phyloP scores from a whole-genome alignment of 2,888 invertebrate species.

The Blomia tropicalis region DNA sequence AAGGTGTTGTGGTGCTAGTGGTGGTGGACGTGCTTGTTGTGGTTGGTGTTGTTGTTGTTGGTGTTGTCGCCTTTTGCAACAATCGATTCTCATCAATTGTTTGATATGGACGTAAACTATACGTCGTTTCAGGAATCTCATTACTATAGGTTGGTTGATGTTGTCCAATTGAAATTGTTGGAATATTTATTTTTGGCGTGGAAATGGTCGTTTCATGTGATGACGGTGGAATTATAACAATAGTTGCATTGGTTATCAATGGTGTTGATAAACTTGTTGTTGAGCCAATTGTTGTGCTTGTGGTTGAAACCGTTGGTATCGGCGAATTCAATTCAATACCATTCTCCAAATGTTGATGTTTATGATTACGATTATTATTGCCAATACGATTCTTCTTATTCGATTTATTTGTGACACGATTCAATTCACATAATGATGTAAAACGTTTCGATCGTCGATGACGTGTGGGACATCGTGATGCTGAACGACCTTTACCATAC shows the following conservation, averaged over 20 bases:
- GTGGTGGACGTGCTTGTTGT: neutral
- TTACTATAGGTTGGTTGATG: neutral
- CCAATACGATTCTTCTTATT: neutral
- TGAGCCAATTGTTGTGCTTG: neutral
- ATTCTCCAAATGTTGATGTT: too few relatives aligned
- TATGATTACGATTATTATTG: neutral
- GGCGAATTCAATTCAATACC: too few relatives aligned
- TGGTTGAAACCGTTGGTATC: neutral
- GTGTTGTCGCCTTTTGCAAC: neutral
- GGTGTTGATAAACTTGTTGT: neutral
- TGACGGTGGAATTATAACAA: neutral
- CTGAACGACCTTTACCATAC: slow-evolving; percentile 21
- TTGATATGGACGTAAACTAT: neutral
- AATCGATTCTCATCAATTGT: neutral
- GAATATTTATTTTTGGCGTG: neutral
- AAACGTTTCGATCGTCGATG: slow-evolving; percentile 7
- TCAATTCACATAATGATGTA: neutral
- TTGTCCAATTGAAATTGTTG: neutral
- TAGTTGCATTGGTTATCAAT: neutral
- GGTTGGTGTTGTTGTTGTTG: neutral
- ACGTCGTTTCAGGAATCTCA: neutral
- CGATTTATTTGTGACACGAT: neutral
- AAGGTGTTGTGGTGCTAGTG: neutral
- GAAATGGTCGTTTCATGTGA: neutral
- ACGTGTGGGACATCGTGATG: slow-evolving; percentile 21